These are phyloP conservation scores for Pseudomugil tenellus DNA, from an alignment of 2,797 vertebrate genomes.

Conservation along the genomic window DNA sequence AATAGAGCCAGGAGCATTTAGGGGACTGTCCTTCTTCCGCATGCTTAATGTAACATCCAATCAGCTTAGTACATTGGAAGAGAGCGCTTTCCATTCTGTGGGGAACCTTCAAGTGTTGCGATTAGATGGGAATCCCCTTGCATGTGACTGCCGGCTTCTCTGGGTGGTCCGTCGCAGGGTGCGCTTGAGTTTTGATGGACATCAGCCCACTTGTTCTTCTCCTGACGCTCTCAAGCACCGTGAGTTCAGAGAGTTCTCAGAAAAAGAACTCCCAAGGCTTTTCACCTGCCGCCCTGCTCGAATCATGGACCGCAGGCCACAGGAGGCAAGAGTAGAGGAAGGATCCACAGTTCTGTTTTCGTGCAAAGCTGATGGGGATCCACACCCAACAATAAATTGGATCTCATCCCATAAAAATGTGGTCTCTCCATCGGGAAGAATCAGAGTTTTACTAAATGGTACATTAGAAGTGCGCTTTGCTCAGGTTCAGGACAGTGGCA, in stretches of 20 bases:
- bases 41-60: slow-evolving; percentile 90
- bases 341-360: slow-evolving; percentile 83
- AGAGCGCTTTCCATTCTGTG: slow-evolving; percentile 87
- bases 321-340: slow-evolving; percentile 84
- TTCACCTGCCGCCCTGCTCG: slow-evolving; percentile 86
- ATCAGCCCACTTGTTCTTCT: slow-evolving; percentile 85
- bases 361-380: slow-evolving; percentile 89
- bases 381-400: slow-evolving; percentile 86
- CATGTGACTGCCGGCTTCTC: slow-evolving; percentile 91
- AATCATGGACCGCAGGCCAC: slow-evolving; percentile 80
- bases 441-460: slow-evolving; percentile 85
- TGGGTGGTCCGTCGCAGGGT: slow-evolving; percentile 87
- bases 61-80: slow-evolving; percentile 87
- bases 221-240: slow-evolving; percentile 77
- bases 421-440: slow-evolving; percentile 78
- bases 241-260: slow-evolving; percentile 85
- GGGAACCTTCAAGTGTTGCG: slow-evolving; percentile 87
- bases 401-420: slow-evolving; percentile 80
- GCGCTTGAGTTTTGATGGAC: slow-evolving; percentile 85
- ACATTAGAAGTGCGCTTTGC: slow-evolving; percentile 88
- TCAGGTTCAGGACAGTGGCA: slow-evolving; percentile 86
- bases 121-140: slow-evolving; percentile 89
- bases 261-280: slow-evolving; percentile 82
- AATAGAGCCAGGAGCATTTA: slow-evolving; percentile 87
- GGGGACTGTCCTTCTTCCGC: slow-evolving; percentile 84